These are phyloP conservation scores for Astyanax mexicanus DNA, from an alignment of 2,797 vertebrate species.

Conservation along the genomic window DNA sequence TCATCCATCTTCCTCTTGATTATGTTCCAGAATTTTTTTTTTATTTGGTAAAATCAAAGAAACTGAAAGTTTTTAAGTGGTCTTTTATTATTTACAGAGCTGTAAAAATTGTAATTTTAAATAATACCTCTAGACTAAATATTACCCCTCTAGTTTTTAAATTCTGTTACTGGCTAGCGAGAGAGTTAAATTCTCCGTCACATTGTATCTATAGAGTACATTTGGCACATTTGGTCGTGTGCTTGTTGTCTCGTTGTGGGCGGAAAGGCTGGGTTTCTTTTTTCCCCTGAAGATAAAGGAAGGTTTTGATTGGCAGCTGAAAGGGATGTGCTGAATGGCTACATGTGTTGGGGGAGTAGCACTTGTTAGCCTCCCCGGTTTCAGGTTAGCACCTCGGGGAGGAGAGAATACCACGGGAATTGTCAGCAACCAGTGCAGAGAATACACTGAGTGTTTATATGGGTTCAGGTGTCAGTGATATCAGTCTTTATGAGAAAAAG, in stretches of 20 bases:
- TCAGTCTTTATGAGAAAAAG: not conserved
- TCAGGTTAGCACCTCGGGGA: not conserved
- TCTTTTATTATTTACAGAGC: too few species aligned
- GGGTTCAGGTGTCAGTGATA: not conserved
- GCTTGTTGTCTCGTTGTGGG: not conserved
- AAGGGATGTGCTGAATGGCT: not conserved
- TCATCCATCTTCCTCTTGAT: too few species aligned
- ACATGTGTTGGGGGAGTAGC: not conserved
- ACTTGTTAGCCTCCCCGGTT: not conserved
- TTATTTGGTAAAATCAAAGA: too few species aligned
- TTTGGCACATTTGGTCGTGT: not conserved
- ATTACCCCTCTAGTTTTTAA: not conserved
- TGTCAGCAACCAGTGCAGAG: not conserved
- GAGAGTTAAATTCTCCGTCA: not conserved
- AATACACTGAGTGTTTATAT: not conserved
- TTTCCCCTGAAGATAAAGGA: not conserved
- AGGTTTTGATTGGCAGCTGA: not conserved
- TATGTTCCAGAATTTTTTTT: too few species aligned
- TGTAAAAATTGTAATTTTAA: too few species aligned
- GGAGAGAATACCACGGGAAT: not conserved
- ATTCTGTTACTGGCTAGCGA: not conserved
- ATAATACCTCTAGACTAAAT: too few species aligned
- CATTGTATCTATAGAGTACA: not conserved
- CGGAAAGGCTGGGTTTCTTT: not conserved
- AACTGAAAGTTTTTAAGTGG: too few species aligned